Conservation (phyloP, 2,797 vertebrate species). For the Gadopsis bispinosus region DNA sequence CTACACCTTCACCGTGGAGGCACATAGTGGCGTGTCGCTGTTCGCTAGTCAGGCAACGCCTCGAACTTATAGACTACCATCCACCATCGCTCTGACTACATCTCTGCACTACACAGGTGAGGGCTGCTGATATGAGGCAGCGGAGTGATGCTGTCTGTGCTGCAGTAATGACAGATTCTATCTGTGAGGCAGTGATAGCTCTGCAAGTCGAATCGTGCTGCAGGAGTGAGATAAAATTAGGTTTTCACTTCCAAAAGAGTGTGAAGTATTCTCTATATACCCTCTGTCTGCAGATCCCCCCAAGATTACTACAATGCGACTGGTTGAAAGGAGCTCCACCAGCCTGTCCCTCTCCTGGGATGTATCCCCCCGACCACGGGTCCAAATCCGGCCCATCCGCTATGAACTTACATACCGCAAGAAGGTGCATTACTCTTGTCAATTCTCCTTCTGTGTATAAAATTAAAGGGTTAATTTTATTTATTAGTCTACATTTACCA, state of each 20-base stretch:
- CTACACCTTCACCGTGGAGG: constrained; percentile 93
- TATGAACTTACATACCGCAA: constrained; percentile 95
- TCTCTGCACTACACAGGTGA: constrained; percentile 93
- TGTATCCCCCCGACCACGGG: constrained; percentile 79
- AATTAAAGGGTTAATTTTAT: neutral
- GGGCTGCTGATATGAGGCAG: constrained; percentile 52
- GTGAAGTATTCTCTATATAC: constrained; percentile 15
- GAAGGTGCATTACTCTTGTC: constrained; percentile 80
- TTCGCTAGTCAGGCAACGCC: constrained; percentile 74
- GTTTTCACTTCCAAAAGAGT: constrained; percentile 4
- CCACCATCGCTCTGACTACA: constrained; percentile 88
- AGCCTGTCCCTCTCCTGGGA: constrained; percentile 92
- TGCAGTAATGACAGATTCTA: constrained; percentile 51
- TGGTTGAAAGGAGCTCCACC: constrained; percentile 86
- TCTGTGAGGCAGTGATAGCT: constrained; percentile 26
- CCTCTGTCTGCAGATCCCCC: constrained; percentile 87
- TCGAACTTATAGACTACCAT: constrained; percentile 48
- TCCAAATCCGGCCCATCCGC: constrained; percentile 83
- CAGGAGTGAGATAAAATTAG: constrained; percentile 15
- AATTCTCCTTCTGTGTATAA: neutral
- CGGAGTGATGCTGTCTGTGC: constrained; percentile 27
- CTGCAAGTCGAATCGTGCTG: neutral
- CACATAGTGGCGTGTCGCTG: constrained; percentile 89
- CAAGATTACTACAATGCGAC: constrained; percentile 87
- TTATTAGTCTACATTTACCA: neutral